Base-by-base conservation (phyloP, 2,888 invertebrate genomes). In the Helicoverpa assulta region DNA sequence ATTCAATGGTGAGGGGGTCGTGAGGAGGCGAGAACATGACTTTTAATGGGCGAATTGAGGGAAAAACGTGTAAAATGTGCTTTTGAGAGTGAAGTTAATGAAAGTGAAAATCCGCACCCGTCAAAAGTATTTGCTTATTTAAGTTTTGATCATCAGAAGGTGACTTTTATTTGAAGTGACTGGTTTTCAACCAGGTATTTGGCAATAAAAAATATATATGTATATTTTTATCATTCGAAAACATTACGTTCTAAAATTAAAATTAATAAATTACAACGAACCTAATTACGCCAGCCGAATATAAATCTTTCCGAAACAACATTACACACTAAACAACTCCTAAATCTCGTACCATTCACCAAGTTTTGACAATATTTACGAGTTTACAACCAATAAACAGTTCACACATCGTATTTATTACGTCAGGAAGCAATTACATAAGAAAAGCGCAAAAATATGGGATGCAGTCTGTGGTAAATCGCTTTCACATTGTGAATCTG, bases 351-450 rank as follows among this genome's bases (percentile, higher is more conserved):
- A 69, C 80, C 78, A 70, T 79, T 83, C 81, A 81, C 78, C 73
- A 73, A 73, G 67, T 77, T 84, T 82, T 79, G 74, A 82, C 76
- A 67, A 79, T 81, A 86, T 92, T 93, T 91, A 93, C 86, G 90
- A 88, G 85, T 92, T 93, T 91, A 93, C 86, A 89, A 88, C 80
- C 88, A 83, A 88, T 91, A 88, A 91, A 90, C 88, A 81, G 91
- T 93, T 89, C 88, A 86, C 91, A 89, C 89, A 74, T 89, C 79
- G 78, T 85, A 88, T 89, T 91, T 90, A 90, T 87, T 83, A 58
- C 82, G 85, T 84, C 84, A 86, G 89, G 89, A 89, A 89, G 88
- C 84, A 87, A 90, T 91, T 88, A 89, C 67, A 73, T 76, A 76
- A 69, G 72, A 69, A 70, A 81, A 79, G 78, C 77, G 87, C 89